Percentiles rank a stretch among this genome's conserved stretches.
These are phyloP conservation scores for Alectoris magna DNA, from an alignment of 2,797 vertebrate species.

Conservation along the genomic window DNA sequence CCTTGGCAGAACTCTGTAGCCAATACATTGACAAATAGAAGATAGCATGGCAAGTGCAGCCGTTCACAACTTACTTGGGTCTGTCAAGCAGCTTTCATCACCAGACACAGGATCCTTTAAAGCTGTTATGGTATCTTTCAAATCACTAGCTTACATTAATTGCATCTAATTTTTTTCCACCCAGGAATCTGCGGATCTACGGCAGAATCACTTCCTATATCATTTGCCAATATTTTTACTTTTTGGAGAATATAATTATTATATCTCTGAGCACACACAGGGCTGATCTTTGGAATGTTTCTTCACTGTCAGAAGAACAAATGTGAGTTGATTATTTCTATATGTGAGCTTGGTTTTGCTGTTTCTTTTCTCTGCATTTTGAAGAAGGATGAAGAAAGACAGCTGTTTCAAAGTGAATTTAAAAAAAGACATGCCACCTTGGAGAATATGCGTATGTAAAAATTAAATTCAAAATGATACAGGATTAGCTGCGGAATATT, in stretches of 20 bases:
- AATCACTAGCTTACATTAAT: background rate
- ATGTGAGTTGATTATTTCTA: background rate
- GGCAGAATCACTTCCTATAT: background rate
- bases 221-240: background rate
- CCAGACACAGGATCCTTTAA: background rate
- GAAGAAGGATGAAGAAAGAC: background rate
- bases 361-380: background rate
- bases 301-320: background rate
- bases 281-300: background rate
- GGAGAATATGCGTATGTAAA: background rate
- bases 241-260: background rate
- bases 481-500: background rate
- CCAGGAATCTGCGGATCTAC: background rate
- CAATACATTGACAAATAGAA: slow-evolving; percentile 42
- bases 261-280: background rate
- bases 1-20: slow-evolving; percentile 19
- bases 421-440: background rate
- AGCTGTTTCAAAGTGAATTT: background rate
- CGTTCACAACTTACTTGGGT: background rate
- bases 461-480: background rate
- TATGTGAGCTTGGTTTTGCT: background rate
- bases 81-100: slow-evolving; percentile 1
- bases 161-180: background rate
- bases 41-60: background rate
- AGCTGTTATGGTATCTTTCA: background rate